Base-by-base conservation (phyloP, 2,888 invertebrate genomes). In the Melanostoma scalare region DNA sequence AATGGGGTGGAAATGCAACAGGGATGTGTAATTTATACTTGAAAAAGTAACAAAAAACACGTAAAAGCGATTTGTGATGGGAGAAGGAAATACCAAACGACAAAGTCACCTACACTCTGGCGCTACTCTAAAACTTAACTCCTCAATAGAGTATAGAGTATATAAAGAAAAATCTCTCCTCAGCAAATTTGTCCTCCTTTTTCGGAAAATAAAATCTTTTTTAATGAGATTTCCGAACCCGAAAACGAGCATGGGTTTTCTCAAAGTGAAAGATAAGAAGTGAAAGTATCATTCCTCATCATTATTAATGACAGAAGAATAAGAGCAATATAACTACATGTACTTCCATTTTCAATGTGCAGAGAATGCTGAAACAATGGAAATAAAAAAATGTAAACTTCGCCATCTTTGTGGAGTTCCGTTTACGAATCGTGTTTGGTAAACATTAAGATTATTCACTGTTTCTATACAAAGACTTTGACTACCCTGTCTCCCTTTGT, bases 261-360 rank as follows among this genome's bases (percentile, higher is more conserved):
- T 81, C 81, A 82, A 76, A 77, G 81, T 50, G 63, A 56, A 50
- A 55, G 68, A 67, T 72, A 55, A 76, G 74, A 63, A 69, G 61
- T 69, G 76, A 67, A 68, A 73, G 63, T 63, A 68, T 77, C 67
- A 56, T 69, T 46, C 31, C 82, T 82, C 78, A 78, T 82, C 77
- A 78, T 73, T 82, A 82, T 82, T 82, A 73, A 82, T 78, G 73
- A 69, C 73, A 61, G 50, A 48, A 46, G 46, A 31, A n/a, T 8
- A n/a, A 44, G 63, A 52, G 65, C 44, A 52, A 42, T 9, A 60
- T 6, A 40, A 38, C 40, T 42, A 61, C 38, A 38, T 35, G 30
- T 36, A 46, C 5, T 46, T 10, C 44, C 2, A 30, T 4, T 52
- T 20, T 35, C 20, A 50, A 63, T 65, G n/a, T 31, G 5, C 8